Evolutionary conservation across 2,797 vertebrate genomes (phyloP).

Genomic region (Meriones psammophilus): DNA sequence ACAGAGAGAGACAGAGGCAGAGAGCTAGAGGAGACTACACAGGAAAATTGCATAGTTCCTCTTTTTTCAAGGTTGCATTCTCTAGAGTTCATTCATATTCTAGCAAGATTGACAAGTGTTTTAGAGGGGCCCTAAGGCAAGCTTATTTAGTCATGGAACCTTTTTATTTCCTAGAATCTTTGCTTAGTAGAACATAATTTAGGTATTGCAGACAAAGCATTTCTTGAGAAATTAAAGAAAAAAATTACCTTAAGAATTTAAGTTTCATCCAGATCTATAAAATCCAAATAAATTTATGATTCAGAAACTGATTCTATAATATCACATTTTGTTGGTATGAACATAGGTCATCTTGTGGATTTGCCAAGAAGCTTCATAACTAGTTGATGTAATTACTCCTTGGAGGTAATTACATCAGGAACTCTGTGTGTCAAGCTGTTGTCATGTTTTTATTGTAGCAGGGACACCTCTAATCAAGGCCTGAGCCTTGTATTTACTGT

Average conservation of each 20-base stretch:
- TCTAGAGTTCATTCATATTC: neutral
- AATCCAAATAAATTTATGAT: conserved; percentile 15
- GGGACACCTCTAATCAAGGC: neutral
- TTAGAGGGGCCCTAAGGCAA: neutral
- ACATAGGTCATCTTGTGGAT: conserved; percentile 30
- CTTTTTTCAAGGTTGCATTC: neutral
- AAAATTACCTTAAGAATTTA: conserved; percentile 28
- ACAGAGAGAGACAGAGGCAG: neutral
- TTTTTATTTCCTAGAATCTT: neutral
- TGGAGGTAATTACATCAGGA: neutral
- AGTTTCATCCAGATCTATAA: conserved; percentile 10
- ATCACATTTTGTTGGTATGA: neutral
- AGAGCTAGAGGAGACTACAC: neutral
- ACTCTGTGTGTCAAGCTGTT: neutral
- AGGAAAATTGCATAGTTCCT: neutral
- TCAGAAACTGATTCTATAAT: conserved; percentile 18
- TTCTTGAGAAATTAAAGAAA: conserved; percentile 15
- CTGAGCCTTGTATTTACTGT: neutral
- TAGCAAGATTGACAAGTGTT: neutral
- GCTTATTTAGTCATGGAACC: neutral
- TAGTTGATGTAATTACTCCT: neutral
- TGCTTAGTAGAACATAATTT: conserved; percentile 42
- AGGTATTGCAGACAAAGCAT: neutral
- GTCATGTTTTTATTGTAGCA: neutral
- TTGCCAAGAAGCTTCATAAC: neutral